A percentile compares a stretch with the other conserved stretches of the same genome.
Evolutionary conservation across 2,797 vertebrate genomes (phyloP).

Genomic region (Phaenicophaeus curvirostris): DNA sequence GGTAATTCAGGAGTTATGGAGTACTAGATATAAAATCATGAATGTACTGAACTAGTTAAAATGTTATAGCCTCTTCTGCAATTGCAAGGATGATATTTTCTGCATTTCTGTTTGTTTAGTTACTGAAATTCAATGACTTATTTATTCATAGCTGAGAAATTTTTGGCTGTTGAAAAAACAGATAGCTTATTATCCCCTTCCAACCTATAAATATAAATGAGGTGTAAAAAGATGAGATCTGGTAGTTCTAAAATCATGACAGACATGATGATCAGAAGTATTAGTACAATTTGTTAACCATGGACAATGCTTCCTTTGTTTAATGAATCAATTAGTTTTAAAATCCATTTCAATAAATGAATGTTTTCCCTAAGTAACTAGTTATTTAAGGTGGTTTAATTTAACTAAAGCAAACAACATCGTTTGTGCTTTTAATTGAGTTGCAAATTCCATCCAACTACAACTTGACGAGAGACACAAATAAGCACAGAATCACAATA

Average conservation of each 20-base stretch:
- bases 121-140: slow-evolving; percentile 22
- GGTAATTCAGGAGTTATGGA: not conserved
- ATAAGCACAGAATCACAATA: not conserved
- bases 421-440: slow-evolving; percentile 21
- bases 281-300: slow-evolving; percentile 33
- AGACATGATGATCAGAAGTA: slow-evolving; percentile 37
- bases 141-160: slow-evolving; percentile 41
- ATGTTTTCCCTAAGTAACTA: slow-evolving; percentile 28
- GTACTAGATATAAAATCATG: not conserved
- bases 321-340: slow-evolving; percentile 53
- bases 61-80: not conserved
- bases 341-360: slow-evolving; percentile 26
- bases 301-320: not conserved
- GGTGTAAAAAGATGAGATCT: slow-evolving; percentile 24
- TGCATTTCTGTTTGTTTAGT: slow-evolving; percentile 23
- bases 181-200: slow-evolving; percentile 16
- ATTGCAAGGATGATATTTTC: not conserved
- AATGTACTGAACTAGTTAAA: not conserved
- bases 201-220: slow-evolving; percentile 61
- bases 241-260: slow-evolving; percentile 39
- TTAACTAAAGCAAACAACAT: slow-evolving; percentile 56
- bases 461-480: not conserved
- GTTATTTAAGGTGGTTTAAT: slow-evolving; percentile 37
- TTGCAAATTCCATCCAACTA: slow-evolving; percentile 15
- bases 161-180: slow-evolving; percentile 17